These are phyloP conservation scores for Cariama cristata DNA, from an alignment of 2,113 vertebrate species.

Conservation along the genomic window DNA sequence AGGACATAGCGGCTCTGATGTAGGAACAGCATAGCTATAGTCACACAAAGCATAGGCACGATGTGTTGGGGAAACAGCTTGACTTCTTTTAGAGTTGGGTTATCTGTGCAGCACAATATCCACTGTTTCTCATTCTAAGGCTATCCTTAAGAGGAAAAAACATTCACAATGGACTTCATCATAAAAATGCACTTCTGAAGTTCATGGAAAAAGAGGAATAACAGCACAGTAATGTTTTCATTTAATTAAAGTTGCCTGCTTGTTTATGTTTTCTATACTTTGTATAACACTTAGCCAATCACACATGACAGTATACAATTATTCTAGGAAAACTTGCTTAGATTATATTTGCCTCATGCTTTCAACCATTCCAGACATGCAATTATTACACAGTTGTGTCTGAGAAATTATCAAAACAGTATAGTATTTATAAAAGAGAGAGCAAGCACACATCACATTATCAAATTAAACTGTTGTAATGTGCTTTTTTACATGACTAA, in stretches of 20 bases:
- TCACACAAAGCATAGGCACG: not conserved
- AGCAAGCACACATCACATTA: slow-evolving; percentile 47
- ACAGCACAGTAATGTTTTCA: not conserved
- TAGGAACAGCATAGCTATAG: not conserved
- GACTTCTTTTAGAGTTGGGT: not conserved
- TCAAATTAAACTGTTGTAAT: slow-evolving; percentile 59
- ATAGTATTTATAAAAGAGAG: slow-evolving; percentile 64
- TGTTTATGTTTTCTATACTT: slow-evolving; percentile 26
- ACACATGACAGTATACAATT: slow-evolving; percentile 66
- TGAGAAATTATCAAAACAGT: slow-evolving; percentile 63
- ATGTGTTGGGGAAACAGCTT: not conserved
- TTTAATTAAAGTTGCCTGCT: slow-evolving; percentile 39
- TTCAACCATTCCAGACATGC: slow-evolving; percentile 57
- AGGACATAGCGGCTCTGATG: not conserved
- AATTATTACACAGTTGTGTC: slow-evolving; percentile 69
- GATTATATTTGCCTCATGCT: slow-evolving; percentile 52
- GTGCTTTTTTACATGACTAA: slow-evolving; percentile 33
- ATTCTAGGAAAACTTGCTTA: slow-evolving; percentile 46
- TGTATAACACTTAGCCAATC: slow-evolving; percentile 53
- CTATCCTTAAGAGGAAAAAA: not conserved
- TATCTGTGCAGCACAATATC: not conserved
- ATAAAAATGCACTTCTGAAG: not conserved
- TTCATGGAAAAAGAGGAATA: not conserved
- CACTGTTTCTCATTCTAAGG: not conserved
- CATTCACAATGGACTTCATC: not conserved